Conservation (phyloP, 2,113 vertebrate species). For the Riparia riparia region DNA sequence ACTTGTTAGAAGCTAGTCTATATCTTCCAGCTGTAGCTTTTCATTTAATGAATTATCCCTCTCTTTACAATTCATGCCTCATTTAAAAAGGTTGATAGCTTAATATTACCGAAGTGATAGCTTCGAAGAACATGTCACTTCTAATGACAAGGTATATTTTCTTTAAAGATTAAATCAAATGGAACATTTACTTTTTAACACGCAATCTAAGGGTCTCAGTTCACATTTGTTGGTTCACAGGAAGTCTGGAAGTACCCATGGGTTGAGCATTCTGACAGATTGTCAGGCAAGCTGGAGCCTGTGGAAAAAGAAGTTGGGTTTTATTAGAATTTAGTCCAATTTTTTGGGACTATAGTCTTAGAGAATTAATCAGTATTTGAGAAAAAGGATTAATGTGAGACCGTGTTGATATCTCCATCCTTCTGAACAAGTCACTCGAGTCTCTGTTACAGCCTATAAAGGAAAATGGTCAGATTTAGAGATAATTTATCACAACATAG, state of each 20-base stretch:
- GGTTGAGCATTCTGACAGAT: neutral
- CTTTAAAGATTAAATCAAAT: neutral
- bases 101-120: neutral
- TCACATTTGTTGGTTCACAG: neutral
- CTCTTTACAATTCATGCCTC: neutral
- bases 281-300: neutral
- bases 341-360: neutral
- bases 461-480: neutral
- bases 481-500: neutral
- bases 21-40: neutral
- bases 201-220: neutral
- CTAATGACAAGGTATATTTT: neutral
- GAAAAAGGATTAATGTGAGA: neutral
- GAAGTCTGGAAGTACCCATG: neutral
- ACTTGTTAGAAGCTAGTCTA: neutral
- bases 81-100: neutral
- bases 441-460: neutral
- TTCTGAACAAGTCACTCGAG: neutral
- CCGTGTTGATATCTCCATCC: neutral
- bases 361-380: neutral
- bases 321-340: neutral
- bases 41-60: neutral
- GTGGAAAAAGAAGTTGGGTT: neutral
- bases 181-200: neutral
- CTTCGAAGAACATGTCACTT: neutral